These are phyloP conservation scores for Falco naumanni DNA, from an alignment of 2,797 vertebrate species.

Conservation along the genomic window DNA sequence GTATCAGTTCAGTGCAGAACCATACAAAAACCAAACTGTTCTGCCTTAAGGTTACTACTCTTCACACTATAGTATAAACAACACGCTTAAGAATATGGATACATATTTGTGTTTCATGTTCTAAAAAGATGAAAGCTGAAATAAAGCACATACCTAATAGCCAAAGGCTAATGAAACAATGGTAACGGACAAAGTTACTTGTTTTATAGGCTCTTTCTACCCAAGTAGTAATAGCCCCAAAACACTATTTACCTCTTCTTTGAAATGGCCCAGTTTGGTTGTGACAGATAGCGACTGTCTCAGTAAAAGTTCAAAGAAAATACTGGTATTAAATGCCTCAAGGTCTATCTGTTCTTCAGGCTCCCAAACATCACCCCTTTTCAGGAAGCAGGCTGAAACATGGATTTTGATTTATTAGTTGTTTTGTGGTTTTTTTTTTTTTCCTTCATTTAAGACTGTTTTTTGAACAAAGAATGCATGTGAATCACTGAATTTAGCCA, in stretches of 20 bases:
- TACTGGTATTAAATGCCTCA: conserved; percentile 86
- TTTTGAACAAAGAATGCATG: neutral
- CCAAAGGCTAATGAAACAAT: neutral
- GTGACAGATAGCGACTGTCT: conserved; percentile 89
- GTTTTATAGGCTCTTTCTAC: neutral
- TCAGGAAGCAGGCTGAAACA: neutral
- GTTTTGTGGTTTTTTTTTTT: too few species aligned
- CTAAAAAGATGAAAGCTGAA: neutral
- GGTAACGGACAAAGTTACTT: fast-evolving
- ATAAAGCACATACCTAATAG: neutral
- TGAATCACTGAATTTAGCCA: fast-evolving
- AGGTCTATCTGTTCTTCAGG: conserved; percentile 87
- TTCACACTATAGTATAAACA: neutral
- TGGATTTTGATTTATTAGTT: neutral
- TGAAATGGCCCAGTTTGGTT: conserved; percentile 81
- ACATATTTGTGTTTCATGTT: neutral
- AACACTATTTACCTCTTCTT: conserved; percentile 81
- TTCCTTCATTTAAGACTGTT: too few species aligned
- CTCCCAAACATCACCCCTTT: conserved; percentile 80
- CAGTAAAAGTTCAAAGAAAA: conserved; percentile 87
- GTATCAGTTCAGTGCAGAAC: neutral
- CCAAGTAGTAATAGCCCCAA: neutral
- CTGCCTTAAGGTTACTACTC: neutral
- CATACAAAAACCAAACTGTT: neutral
- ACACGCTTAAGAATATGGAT: neutral